Evolutionary conservation across 2,888 invertebrate species (phyloP), one percentile per base, ranked within the genome.

Genomic region (Dendrolimus pini): DNA sequence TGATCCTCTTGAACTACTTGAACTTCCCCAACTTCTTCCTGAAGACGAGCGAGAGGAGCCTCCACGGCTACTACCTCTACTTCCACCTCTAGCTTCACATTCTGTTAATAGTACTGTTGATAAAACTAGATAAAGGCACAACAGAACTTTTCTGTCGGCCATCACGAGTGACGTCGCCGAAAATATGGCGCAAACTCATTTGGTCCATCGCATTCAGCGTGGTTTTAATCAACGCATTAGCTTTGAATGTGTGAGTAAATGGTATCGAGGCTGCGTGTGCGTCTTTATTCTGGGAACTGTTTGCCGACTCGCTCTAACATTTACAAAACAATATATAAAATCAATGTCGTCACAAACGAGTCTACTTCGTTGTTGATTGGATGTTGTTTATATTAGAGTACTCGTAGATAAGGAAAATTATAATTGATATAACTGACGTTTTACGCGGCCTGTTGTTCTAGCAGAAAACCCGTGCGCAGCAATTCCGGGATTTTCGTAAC

Each of bases 101-200:
- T 80, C 74, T 58, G 73, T 70, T 56, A 73, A 68, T 64, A 74
- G 71, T 52, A 75, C 66, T 56, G 72, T 68, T 52, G 77, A 59
- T 70, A 74, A 74, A 60, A 74, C 66, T 61, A 85, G 63, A 58
- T 84, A 72, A 13, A 86, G 74, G 69, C 81, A 79, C 74, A 84
- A 78, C 76, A 85, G 68, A 66, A 78, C 56, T 66, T 61, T 68
- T 68, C 75, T 83, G 75, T 72, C 82, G 72, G 75, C 82, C 87
- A 86, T 86, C 61, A 67, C 75, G 59, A 55, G 59, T 62, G 58
- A 64, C 69, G 67, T 65, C 62, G 55, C 54, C 65, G 63, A 64
- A 60, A 64, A 68, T 61, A 60, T 64, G 61, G 61, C 68, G 63
- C 65, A 61, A 47, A 68, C 72, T 65, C 64, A 71, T 69, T 70